Conservation (phyloP, 1,140 invertebrate species). For the Eupristina koningsbergeri region DNA sequence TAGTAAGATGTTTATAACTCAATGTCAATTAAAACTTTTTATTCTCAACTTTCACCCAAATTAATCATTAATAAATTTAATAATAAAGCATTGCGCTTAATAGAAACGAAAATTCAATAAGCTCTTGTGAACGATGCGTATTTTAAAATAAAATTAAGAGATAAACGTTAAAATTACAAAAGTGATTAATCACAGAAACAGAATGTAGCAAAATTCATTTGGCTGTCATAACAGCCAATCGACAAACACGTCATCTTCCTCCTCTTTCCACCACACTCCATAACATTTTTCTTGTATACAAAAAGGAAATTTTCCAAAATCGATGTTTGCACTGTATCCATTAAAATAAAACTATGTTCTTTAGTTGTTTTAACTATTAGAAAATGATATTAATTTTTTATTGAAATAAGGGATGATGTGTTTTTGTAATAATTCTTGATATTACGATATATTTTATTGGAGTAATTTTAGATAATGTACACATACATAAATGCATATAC, state of each 20-base stretch:
- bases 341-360: slow-evolving; percentile 28
- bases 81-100: too few relatives aligned
- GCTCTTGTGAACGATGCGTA: background rate
- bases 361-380: too few relatives aligned
- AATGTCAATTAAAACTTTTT: too few relatives aligned
- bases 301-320: background rate
- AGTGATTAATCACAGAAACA: background rate
- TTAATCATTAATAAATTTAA: too few relatives aligned
- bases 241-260: slow-evolving; percentile 11
- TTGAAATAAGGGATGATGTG: background rate
- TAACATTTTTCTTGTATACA: background rate
- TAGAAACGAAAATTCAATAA: too few relatives aligned
- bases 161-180: background rate
- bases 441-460: too few relatives aligned
- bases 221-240: slow-evolving; percentile 20
- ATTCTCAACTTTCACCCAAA: too few relatives aligned
- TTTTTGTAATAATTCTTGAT: background rate
- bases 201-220: background rate
- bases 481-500: too few relatives aligned
- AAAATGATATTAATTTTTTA: too few relatives aligned
- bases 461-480: too few relatives aligned
- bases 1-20: too few relatives aligned
- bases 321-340: background rate
- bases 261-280: background rate
- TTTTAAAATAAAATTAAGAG: background rate